Base-by-base conservation (phyloP, 2,113 vertebrate genomes). In the Nicator chloris region DNA sequence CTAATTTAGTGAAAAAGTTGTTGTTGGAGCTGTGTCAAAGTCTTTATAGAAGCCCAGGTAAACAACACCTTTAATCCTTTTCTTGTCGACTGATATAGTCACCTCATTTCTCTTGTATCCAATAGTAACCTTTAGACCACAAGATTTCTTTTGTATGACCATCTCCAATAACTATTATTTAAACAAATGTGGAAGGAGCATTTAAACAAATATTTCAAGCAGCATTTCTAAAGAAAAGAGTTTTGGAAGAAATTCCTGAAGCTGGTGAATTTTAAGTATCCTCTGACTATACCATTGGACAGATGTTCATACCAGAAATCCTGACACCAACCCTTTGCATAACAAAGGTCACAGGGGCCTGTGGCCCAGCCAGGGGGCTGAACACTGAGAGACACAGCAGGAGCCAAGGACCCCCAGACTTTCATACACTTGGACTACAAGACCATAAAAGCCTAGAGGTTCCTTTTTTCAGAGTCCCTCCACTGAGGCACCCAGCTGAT, bases 371-470 rank as follows among this genome's bases (percentile, higher is more conserved):
- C n/a, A 63, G 16, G n/a, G 7, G 13, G 39, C 24, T 7, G 24
- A 54, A 30, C 49, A n/a, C 20, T 45, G 19, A 54, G 40, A 26
- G 31, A 35, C 21, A 31, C n/a, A 35, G 35, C 11, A 31, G 30
- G 17, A 71, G 42, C 9, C 9, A 9, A 56, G 16, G 10, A 26
- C 5, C 6, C 31, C 47, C 20, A 47, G 13, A 30, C 5, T n/a
- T 63, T 31, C 5, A 1, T 14, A 13, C 7, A n/a, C 30, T 49
- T 49, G 26, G 20, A 35, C 35, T 71, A 20, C 18, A 39, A 35
- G 42, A 11, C 0, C 0, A 22, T 42, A 49, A 64, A 87, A 42
- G 5, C 4, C 4, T 2, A 8, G 9, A 2, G 3, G 4, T 19
- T 31, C 23, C 8, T 47, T 56, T 64, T n/a, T 51, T 15, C 7